phyloP scores from a whole-genome alignment of 2,113 vertebrate genomes.

The Sturnira hondurensis region DNA sequence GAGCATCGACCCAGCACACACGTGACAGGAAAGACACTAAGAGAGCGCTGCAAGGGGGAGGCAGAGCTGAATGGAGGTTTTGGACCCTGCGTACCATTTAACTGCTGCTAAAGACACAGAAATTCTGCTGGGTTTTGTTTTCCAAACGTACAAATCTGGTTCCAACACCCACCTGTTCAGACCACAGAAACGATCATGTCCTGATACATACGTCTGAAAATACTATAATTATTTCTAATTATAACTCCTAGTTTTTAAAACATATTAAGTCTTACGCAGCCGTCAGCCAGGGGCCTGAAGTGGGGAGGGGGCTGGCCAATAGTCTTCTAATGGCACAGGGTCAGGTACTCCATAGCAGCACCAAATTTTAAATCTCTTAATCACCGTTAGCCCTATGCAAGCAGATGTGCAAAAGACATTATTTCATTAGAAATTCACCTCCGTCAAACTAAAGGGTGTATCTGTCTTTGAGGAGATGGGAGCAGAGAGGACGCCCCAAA shows the following conservation, averaged over 20 bases:
- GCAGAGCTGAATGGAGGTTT: background rate
- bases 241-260: background rate
- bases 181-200: background rate
- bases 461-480: background rate
- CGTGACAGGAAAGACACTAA: background rate
- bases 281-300: background rate
- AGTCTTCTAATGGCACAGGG: background rate
- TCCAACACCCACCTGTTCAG: background rate
- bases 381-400: background rate
- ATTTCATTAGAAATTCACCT: background rate
- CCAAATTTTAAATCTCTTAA: background rate
- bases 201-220: background rate
- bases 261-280: background rate
- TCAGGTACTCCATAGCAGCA: background rate
- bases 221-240: background rate
- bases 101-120: background rate
- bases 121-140: background rate
- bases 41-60: background rate
- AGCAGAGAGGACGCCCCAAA: background rate
- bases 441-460: background rate
- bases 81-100: background rate
- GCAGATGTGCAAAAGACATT: background rate
- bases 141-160: background rate
- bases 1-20: rapidly evolving
- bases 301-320: background rate